Percentiles rank a stretch among this genome's conserved stretches.
These are phyloP conservation scores for Imbricaverruca yamaguchii DNA, from an alignment of 2,888 invertebrate genomes.

Conservation along the genomic window DNA sequence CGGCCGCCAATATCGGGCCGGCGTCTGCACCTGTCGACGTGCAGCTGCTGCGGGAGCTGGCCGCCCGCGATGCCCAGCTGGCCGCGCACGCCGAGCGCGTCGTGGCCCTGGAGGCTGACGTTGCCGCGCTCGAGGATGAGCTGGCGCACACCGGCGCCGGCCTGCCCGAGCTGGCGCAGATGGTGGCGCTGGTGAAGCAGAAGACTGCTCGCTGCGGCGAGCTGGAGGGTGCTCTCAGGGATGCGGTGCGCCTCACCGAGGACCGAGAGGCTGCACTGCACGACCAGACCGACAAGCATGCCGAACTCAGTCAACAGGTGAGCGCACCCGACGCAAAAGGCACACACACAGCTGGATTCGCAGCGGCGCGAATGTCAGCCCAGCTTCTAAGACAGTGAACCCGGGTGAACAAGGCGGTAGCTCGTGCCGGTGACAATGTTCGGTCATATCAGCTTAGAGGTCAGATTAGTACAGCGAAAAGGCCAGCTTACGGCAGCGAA, in stretches of 20 bases:
- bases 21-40: too few relatives aligned
- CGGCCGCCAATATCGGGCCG: neutral
- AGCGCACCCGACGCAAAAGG: constrained; percentile 30
- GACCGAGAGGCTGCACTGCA: constrained; percentile 58
- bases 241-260: constrained; percentile 64
- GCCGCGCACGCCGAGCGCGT: constrained; percentile 47
- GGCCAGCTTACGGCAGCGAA: too few relatives aligned
- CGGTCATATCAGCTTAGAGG: too few relatives aligned
- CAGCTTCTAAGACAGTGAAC: too few relatives aligned
- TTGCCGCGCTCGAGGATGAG: constrained; percentile 52
- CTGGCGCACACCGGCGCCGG: constrained; percentile 38
- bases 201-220: constrained; percentile 64
- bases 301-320: constrained; percentile 59
- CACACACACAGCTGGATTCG: too few relatives aligned
- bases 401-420: too few relatives aligned
- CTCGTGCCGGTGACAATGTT: too few relatives aligned
- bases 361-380: too few relatives aligned
- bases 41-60: constrained; percentile 29
- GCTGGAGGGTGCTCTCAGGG: constrained; percentile 73
- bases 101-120: constrained; percentile 51
- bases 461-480: too few relatives aligned
- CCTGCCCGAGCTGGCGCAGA: constrained; percentile 32
- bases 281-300: constrained; percentile 56
- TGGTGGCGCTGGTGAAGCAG: constrained; percentile 37
- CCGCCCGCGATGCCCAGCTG: constrained; percentile 49